Percentiles rank a stretch among this genome's conserved stretches.
phyloP scores from a whole-genome alignment of 64 coral and sea anemone genomes.

The Astreopora myriophthalma region DNA sequence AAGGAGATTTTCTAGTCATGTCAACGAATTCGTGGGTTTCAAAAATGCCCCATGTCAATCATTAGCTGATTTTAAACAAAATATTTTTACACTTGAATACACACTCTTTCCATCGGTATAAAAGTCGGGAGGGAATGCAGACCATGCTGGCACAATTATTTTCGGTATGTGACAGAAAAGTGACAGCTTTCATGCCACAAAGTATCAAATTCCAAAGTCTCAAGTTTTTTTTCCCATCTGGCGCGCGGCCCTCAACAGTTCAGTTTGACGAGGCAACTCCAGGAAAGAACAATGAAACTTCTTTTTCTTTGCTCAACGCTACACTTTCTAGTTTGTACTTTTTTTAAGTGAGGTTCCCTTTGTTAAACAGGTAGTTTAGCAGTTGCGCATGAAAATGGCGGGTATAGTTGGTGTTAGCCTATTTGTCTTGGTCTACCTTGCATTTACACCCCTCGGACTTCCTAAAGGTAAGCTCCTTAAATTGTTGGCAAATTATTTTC shows the following conservation, averaged over 20 bases:
- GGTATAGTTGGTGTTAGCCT: background rate
- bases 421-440: background rate
- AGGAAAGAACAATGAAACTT: background rate
- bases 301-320: background rate
- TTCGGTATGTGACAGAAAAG: background rate
- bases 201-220: background rate
- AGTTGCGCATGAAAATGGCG: background rate
- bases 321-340: background rate
- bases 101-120: background rate
- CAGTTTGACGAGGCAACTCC: background rate
- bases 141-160: background rate
- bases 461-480: background rate
- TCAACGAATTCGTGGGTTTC: background rate
- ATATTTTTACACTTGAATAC: background rate
- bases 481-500: background rate
- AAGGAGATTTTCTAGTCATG: background rate
- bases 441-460: background rate
- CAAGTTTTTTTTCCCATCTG: background rate
- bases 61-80: background rate
- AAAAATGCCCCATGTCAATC: background rate
- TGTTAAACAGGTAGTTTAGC: background rate
- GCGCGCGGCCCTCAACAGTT: background rate
- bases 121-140: background rate
- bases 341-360: background rate
- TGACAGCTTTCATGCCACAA: background rate